These are phyloP conservation scores for Pegoplata infirma DNA, from an alignment of 2,888 invertebrate species.

Conservation along the genomic window DNA sequence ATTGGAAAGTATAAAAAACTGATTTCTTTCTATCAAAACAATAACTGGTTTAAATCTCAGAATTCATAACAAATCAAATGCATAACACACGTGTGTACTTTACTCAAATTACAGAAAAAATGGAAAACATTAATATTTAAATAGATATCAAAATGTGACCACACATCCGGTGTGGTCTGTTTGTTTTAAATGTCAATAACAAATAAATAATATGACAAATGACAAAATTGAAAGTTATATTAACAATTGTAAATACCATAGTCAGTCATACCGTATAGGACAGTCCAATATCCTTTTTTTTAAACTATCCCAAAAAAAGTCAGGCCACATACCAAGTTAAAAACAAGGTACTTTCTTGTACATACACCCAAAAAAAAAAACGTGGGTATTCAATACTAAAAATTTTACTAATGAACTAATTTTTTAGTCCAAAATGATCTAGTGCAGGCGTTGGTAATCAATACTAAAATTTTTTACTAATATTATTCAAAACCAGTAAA, in stretches of 20 bases:
- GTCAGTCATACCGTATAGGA: too few species aligned
- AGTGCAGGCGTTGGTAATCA: too few species aligned
- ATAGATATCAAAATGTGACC: constrained; percentile 26
- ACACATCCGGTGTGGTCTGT: constrained; percentile 64
- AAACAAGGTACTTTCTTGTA: too few species aligned
- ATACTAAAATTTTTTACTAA: too few species aligned
- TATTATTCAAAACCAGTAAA: too few species aligned
- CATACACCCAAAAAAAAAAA: too few species aligned
- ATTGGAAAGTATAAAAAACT: too few species aligned
- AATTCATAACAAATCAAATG: not conserved
- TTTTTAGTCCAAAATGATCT: too few species aligned
- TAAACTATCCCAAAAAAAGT: not conserved
- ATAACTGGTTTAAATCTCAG: not conserved
- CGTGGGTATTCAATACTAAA: too few species aligned
- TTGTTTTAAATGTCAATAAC: constrained; percentile 66
- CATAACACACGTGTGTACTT: not conserved
- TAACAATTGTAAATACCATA: not conserved
- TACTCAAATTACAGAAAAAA: not conserved
- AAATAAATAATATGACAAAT: constrained; percentile 55
- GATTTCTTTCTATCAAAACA: too few species aligned
- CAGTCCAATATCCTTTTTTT: not conserved
- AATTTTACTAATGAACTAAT: too few species aligned
- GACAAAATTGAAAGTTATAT: constrained; percentile 31
- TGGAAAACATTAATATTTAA: not conserved
- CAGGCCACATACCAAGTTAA: constrained; percentile 5